Base-by-base conservation (phyloP, 1,140 invertebrate species). In the Mactra quadrangularis region DNA sequence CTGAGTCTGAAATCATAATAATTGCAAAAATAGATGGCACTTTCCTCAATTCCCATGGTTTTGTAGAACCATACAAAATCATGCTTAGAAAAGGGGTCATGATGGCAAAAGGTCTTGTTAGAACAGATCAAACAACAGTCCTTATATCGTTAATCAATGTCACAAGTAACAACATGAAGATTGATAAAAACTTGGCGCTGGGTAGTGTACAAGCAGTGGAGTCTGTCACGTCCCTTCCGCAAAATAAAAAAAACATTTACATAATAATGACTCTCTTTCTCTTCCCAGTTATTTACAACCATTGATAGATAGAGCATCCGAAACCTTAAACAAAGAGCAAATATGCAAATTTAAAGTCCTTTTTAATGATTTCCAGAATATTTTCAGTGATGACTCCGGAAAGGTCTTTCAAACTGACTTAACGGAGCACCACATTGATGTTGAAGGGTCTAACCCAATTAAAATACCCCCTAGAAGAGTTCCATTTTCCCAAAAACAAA, bases 341-440 rank as follows among this genome's bases (percentile, higher is more conserved):
- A 31, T n/a, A 27, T 15, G 47, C 22, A 6, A 47, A 17, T 50
- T 81, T 17, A 27, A 55, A 52, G 13, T n/a, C 1, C 3, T 27
- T 35, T 22, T 71, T 17, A 27, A 47, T 7, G 53, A 71, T 3
- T 71, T 64, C 29, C 13, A n/a, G 15, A 38, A 84, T n/a, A 59
- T 75, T 38, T 86, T 86, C 75, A 52, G 60, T 15, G 71, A 66
- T 66, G 33, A 66, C 25, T 22, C 50, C 38, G 17, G 74, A 72
- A 19, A 60, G 47, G 9, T 19, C 52, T 0, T 25, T 13, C 53
- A 38, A 45, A 60, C 59, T 60, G 27, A n/a, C 15, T 4, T 60
- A 60, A 82, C 81, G 22, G 25, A 82, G 45, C 84, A 87, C 33
- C 45, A 45, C n/a, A 86, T 86, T 52, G 52, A 84, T 29, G 84